Evolutionary conservation across 1,140 invertebrate species (phyloP).

Genomic region (Meloidogyne hapla): DNA sequence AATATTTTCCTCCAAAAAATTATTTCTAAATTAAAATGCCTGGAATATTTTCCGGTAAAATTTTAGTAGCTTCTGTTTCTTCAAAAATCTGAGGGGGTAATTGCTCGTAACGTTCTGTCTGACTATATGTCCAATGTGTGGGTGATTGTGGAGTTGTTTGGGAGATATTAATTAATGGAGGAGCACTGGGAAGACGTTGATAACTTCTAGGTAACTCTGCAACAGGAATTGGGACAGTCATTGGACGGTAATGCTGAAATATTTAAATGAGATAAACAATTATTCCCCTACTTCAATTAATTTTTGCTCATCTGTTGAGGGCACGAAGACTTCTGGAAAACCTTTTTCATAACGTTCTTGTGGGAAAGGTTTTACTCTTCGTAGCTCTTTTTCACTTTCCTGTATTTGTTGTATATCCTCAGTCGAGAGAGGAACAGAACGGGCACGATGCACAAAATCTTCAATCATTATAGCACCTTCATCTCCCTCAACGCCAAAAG

Average conservation of each 20-base stretch:
- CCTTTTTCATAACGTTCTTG: background rate
- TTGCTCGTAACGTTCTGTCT: background rate
- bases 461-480: conserved; percentile 98
- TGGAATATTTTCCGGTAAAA: background rate
- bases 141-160: background rate
- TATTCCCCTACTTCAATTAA: background rate
- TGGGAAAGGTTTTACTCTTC: background rate
- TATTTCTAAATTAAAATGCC: background rate
- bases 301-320: background rate
- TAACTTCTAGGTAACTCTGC: background rate
- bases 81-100: background rate
- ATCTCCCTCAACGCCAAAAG: conserved; percentile 92
- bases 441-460: conserved; percentile 67
- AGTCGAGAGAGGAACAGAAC: conserved; percentile 16
- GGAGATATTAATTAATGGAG: background rate
- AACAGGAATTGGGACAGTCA: background rate
- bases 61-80: background rate
- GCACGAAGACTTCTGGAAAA: background rate
- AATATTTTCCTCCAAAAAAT: too few relatives aligned
- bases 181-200: background rate
- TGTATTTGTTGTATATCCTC: conserved; percentile 14
- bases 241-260: background rate
- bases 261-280: background rate
- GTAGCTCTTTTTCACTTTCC: background rate
- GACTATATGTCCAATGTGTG: background rate